A percentile compares a stretch with the other conserved stretches of the same genome.
phyloP scores from a whole-genome alignment of 2,797 vertebrate species.

The Remorina albescens region DNA sequence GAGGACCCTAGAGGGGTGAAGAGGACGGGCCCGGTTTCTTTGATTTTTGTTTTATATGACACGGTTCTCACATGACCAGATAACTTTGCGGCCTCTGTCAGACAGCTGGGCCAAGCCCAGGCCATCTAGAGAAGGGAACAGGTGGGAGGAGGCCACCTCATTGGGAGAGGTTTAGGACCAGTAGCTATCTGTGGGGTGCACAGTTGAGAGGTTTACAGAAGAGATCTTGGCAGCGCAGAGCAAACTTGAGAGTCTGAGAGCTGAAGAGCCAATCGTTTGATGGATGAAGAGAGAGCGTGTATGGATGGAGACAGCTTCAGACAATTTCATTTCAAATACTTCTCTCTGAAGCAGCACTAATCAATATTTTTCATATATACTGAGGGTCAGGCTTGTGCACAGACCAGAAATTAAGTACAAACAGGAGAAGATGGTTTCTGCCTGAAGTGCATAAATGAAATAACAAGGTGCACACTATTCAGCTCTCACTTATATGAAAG shows the following conservation, averaged over 20 bases:
- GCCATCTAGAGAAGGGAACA: conserved; percentile 66
- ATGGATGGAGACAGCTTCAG: conserved; percentile 17
- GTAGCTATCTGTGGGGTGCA: conserved; percentile 37
- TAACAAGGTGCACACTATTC: background rate
- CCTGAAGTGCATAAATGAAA: background rate
- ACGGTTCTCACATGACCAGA: conserved; percentile 83
- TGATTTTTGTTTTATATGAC: conserved; percentile 62
- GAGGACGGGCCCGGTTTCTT: conserved; percentile 61
- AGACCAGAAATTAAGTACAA: background rate
- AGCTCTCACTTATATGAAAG: background rate
- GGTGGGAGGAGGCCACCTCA: conserved; percentile 70
- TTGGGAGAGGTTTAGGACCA: conserved; percentile 49
- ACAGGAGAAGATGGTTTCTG: background rate
- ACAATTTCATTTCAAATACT: background rate
- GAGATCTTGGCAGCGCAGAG: conserved; percentile 31
- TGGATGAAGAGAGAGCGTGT: conserved; percentile 19
- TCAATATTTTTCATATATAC: background rate
- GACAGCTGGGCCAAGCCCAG: conserved; percentile 68
- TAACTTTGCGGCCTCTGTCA: conserved; percentile 59
- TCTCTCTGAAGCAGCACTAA: background rate
- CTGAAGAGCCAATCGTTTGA: conserved; percentile 36
- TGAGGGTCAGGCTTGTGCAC: background rate
- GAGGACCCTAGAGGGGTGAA: conserved; percentile 53
- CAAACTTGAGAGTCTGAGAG: conserved; percentile 31
- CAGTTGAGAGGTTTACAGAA: conserved; percentile 20